Conservation (phyloP, 1,140 invertebrate genomes). For the Aphelinus atriplicis region DNA sequence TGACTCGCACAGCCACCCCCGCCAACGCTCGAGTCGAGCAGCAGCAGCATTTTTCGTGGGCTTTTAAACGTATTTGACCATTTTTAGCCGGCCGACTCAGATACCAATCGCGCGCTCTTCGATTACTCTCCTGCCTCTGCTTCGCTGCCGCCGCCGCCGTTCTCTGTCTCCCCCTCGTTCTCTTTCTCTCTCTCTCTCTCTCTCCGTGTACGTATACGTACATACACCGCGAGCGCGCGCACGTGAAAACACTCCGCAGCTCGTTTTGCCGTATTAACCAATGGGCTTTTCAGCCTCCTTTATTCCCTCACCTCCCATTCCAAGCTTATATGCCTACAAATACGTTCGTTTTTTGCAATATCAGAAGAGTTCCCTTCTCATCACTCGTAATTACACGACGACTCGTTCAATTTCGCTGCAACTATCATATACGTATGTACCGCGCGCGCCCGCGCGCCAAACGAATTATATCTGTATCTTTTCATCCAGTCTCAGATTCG, state of each 20-base stretch:
- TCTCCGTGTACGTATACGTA: no score
- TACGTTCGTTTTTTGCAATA: no score
- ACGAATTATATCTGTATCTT: no score
- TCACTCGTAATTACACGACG: no score
- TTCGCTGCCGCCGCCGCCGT: background rate
- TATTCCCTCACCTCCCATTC: no score
- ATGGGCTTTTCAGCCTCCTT: background rate
- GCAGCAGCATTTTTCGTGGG: background rate
- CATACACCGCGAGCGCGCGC: background rate
- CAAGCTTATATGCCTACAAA: no score
- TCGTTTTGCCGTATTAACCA: conserved; percentile 2
- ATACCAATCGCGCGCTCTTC: background rate
- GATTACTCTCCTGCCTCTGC: conserved; percentile 23
- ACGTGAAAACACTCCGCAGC: background rate
- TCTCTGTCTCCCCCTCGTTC: background rate
- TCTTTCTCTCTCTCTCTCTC: no score
- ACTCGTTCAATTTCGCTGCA: no score
- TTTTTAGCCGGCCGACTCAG: background rate
- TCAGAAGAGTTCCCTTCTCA: no score
- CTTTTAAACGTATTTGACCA: conserved; percentile 35
- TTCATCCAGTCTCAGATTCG: no score
- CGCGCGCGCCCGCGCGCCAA: no score
- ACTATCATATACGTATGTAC: no score
- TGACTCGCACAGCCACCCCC: conserved; percentile 12
- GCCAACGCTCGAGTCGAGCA: background rate